phyloP scores from a whole-genome alignment of 2,888 invertebrate species.

The Drosophila longiperda region DNA sequence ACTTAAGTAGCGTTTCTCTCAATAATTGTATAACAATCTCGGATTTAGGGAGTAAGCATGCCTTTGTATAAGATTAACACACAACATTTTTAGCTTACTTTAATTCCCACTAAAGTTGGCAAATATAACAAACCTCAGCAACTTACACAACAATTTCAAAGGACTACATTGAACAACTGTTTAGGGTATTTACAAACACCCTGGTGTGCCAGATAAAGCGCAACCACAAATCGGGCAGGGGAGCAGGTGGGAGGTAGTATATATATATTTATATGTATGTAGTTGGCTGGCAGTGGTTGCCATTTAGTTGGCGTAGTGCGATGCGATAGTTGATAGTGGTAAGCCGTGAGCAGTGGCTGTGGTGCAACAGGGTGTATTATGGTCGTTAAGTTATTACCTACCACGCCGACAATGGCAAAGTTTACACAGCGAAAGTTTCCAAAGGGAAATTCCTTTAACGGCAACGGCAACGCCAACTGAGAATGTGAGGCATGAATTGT shows the following conservation, averaged over 20 bases:
- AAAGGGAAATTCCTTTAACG: slow-evolving; percentile 71
- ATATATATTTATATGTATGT: slow-evolving; percentile 30
- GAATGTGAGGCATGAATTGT: slow-evolving; percentile 76
- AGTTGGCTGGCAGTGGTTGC: slow-evolving; percentile 39
- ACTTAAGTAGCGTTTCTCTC: background rate
- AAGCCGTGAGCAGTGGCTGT: slow-evolving; percentile 43
- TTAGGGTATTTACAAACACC: slow-evolving; percentile 44
- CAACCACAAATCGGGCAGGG: slow-evolving; percentile 40
- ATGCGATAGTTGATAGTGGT: slow-evolving; percentile 50
- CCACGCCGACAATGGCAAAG: slow-evolving; percentile 71
- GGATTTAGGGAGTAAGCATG: background rate
- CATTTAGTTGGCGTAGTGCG: slow-evolving; percentile 42
- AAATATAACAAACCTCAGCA: background rate
- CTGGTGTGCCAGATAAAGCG: slow-evolving; percentile 50
- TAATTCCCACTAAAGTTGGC: background rate
- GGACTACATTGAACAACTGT: slow-evolving; percentile 5
- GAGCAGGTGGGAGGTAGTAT: slow-evolving; percentile 1
- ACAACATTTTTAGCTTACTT: background rate
- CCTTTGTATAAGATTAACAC: background rate
- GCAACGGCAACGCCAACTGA: slow-evolving; percentile 30
- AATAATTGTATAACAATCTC: background rate
- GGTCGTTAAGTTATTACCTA: slow-evolving; percentile 80
- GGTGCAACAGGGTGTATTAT: slow-evolving; percentile 81
- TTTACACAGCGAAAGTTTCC: slow-evolving; percentile 74
- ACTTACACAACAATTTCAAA: background rate